These are phyloP conservation scores for Chaetophractus vellerosus DNA, from an alignment of 2,797 vertebrate genomes.

Conservation along the genomic window DNA sequence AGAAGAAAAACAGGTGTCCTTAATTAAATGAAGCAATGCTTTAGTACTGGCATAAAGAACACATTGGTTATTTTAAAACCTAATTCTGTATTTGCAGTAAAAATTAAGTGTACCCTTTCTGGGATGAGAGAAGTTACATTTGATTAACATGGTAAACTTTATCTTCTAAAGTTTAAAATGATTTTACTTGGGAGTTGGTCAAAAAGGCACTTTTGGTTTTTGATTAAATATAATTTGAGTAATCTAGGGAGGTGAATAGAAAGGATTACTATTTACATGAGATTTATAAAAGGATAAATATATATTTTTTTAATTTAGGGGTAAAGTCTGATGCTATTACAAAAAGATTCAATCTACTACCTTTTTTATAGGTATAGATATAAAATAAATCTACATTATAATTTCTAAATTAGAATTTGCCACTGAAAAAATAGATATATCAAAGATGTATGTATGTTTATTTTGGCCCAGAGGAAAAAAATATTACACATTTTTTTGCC, in stretches of 20 bases:
- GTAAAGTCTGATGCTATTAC: background rate
- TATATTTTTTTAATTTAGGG: background rate
- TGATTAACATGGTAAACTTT: background rate
- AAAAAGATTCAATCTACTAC: too few relatives aligned
- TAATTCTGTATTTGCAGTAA: background rate
- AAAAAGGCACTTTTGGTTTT: background rate
- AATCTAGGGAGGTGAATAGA: background rate
- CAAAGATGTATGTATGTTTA: background rate
- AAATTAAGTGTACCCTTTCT: constrained; percentile 32
- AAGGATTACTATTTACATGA: constrained; percentile 20
- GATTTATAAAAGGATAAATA: background rate
- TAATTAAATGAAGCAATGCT: background rate
- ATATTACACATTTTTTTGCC: background rate
- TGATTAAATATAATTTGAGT: background rate
- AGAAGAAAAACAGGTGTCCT: background rate
- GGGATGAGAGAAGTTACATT: background rate
- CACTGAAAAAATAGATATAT: constrained; percentile 4
- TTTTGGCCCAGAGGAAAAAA: constrained; percentile 35
- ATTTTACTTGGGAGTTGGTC: background rate
- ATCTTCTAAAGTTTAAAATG: constrained; percentile 13
- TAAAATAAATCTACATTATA: background rate
- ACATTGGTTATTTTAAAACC: background rate
- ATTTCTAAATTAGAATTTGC: constrained; percentile 30
- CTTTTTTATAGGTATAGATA: background rate
- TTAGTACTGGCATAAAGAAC: background rate